A percentile compares a stretch with the other conserved stretches of the same genome.
Conservation (phyloP, 2,797 vertebrate species). For the Anniella stebbinsi region DNA sequence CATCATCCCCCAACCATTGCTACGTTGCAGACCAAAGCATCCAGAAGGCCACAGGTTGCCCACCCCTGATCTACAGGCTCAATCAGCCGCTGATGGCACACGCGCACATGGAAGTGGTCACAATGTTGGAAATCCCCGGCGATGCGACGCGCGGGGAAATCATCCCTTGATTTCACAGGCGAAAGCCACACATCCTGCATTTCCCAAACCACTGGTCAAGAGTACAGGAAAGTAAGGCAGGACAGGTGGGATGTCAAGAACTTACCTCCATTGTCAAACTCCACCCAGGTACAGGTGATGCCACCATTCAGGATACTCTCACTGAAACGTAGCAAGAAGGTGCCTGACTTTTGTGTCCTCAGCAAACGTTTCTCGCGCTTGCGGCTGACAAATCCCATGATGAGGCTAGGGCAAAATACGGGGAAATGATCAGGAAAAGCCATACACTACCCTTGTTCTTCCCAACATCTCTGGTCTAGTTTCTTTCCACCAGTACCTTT, state of each 20-base stretch:
- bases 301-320: constrained; percentile 88
- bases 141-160: not conserved
- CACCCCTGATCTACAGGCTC: not conserved
- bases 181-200: not conserved
- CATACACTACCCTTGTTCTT: not conserved
- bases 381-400: constrained; percentile 94
- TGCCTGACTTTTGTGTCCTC: constrained; percentile 85
- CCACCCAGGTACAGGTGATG: constrained; percentile 96
- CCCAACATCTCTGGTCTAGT: not conserved
- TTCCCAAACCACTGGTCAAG: not conserved
- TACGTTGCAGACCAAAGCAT: too few species aligned
- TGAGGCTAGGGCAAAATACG: constrained; percentile 76
- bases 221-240: not conserved
- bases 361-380: constrained; percentile 85
- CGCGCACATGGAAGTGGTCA: not conserved
- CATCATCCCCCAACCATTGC: too few species aligned
- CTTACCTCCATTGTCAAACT: constrained; percentile 81
- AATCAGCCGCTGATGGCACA: not conserved
- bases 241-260: fast-evolving
- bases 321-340: constrained; percentile 94
- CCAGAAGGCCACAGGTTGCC: too few species aligned
- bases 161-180: not conserved
- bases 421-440: not conserved
- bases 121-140: not conserved
- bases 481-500: not conserved